Conservation (phyloP, 2,888 invertebrate genomes). For the Xestia c-nigrum region DNA sequence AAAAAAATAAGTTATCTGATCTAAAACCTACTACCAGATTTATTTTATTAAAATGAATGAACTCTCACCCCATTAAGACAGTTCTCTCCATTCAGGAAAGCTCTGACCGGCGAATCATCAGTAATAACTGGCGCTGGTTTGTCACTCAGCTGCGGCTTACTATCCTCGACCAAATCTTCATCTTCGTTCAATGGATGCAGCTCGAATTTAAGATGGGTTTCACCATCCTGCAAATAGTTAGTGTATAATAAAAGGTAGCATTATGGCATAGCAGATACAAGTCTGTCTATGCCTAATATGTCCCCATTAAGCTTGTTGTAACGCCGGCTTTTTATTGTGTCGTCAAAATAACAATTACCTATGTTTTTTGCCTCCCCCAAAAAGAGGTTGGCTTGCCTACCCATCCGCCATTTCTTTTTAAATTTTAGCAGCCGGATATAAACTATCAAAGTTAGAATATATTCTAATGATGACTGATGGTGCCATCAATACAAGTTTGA, state of each 20-base stretch:
- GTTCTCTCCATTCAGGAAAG: constrained; percentile 95
- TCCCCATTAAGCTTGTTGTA: constrained; percentile 23
- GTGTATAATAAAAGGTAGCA: not conserved
- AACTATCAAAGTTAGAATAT: not conserved
- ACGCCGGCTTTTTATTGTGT: not conserved
- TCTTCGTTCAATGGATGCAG: constrained; percentile 91
- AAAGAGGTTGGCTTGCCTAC: not conserved
- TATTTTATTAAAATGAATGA: not conserved
- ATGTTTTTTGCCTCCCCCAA: not conserved
- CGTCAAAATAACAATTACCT: not conserved
- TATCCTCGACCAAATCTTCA: constrained; percentile 80
- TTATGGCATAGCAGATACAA: constrained; percentile 7
- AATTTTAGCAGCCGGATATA: not conserved
- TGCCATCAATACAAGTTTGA: not conserved
- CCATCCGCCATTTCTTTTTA: not conserved
- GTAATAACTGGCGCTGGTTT: constrained; percentile 72
- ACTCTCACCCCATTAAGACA: constrained; percentile 95
- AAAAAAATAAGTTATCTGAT: no score
- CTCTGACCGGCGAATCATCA: constrained; percentile 94
- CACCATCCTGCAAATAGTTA: constrained; percentile 90
- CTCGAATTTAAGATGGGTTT: constrained; percentile 92
- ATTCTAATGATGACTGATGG: not conserved
- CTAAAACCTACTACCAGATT: not conserved
- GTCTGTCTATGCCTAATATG: constrained; percentile 25
- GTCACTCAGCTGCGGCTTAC: constrained; percentile 66